phyloP scores from a whole-genome alignment of 2,888 invertebrate genomes.

The Holacanthella duospinosa region DNA sequence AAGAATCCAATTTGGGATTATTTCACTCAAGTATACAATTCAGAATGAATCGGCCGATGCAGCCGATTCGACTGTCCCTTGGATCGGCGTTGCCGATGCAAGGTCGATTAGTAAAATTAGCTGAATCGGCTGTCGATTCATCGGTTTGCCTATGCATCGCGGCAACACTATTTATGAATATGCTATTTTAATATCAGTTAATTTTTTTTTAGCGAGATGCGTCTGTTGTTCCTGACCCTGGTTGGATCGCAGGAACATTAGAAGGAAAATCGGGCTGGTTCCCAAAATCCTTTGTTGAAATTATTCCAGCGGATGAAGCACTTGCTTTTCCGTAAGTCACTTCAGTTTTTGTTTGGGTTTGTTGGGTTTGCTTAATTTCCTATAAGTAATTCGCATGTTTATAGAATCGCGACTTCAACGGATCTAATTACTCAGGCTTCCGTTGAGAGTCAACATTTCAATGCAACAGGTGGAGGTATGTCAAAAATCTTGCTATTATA shows the following conservation, averaged over 20 bases:
- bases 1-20: too few species aligned
- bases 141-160: too few species aligned
- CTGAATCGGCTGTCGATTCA: too few species aligned
- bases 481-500: not conserved
- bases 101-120: too few species aligned
- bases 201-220: slow-evolving; percentile 24
- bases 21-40: too few species aligned
- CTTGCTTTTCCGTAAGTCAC: not conserved
- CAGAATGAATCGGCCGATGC: too few species aligned
- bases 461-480: not conserved
- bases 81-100: too few species aligned
- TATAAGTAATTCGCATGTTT: not conserved
- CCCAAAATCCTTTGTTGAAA: slow-evolving; percentile 86
- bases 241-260: slow-evolving; percentile 91
- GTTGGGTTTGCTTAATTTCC: not conserved
- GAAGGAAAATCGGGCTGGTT: slow-evolving; percentile 91
- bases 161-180: too few species aligned
- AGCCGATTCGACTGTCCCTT: too few species aligned
- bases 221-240: slow-evolving; percentile 63
- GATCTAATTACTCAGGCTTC: not conserved
- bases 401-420: too few species aligned
- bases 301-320: slow-evolving; percentile 6
- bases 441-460: not conserved
- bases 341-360: not conserved
- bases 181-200: too few species aligned